A percentile compares a stretch with the other conserved stretches of the same genome.
Conservation (phyloP, 1,140 invertebrate genomes). For the Dolichoris vasculosae region DNA sequence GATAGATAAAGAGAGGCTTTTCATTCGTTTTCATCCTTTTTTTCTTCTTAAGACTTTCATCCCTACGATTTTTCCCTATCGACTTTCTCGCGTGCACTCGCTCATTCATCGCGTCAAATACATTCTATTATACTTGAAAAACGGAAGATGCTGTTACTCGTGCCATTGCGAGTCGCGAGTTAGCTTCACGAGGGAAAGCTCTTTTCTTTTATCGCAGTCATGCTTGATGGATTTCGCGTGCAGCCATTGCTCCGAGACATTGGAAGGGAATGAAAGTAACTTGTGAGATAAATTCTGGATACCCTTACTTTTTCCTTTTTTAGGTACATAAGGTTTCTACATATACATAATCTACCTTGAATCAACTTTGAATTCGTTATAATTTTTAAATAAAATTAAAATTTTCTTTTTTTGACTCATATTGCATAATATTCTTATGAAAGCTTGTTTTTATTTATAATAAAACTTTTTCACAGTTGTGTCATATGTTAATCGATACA, state of each 20-base stretch:
- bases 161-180: neutral
- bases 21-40: constrained; percentile 10
- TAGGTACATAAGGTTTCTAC: neutral
- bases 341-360: neutral
- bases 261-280: neutral
- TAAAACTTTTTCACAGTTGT: too few relatives aligned
- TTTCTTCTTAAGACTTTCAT: constrained; percentile 30
- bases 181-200: neutral
- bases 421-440: too few relatives aligned
- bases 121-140: constrained; percentile 29
- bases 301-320: neutral
- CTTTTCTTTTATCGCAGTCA: constrained; percentile 41
- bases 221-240: constrained; percentile 38
- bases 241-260: neutral
- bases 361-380: too few relatives aligned
- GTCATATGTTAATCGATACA: too few relatives aligned
- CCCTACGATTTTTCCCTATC: constrained; percentile 45
- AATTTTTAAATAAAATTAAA: too few relatives aligned
- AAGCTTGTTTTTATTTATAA: too few relatives aligned
- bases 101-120: constrained; percentile 33
- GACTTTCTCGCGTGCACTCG: constrained; percentile 15
- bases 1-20: constrained; percentile 40
- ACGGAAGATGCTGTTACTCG: constrained; percentile 1
- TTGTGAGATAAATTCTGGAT: constrained; percentile 4
- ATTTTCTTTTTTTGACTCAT: too few relatives aligned